These are phyloP conservation scores for Drosophila imparisetae DNA, from an alignment of 2,888 invertebrate genomes.

Conservation along the genomic window DNA sequence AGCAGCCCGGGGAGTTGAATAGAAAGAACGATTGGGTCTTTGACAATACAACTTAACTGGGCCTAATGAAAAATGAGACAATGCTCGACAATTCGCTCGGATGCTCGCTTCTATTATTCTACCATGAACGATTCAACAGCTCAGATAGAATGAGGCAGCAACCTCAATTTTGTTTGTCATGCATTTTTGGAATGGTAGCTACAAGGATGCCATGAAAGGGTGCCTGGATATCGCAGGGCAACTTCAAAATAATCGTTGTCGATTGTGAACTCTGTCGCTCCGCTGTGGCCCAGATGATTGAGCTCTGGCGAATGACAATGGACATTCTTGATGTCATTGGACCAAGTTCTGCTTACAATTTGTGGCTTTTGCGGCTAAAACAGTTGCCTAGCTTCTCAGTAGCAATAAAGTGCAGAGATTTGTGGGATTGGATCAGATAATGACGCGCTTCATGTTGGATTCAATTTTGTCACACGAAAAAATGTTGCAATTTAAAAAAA, in stretches of 20 bases:
- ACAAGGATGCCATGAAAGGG: slow-evolving; percentile 40
- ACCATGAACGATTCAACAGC: slow-evolving; percentile 57
- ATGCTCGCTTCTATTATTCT: slow-evolving; percentile 51
- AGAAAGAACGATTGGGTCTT: slow-evolving; percentile 31
- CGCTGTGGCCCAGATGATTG: background rate
- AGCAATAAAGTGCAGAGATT: background rate
- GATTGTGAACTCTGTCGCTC: background rate
- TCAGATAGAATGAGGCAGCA: slow-evolving; percentile 25
- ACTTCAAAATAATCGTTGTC: background rate
- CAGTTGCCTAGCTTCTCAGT: background rate
- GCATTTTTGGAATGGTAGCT: background rate
- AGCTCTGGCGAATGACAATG: background rate
- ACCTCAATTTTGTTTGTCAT: background rate
- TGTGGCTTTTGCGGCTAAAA: background rate
- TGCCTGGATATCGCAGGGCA: slow-evolving; percentile 85
- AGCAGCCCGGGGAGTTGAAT: background rate
- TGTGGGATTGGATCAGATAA: background rate
- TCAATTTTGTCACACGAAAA: background rate
- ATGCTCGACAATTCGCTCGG: background rate
- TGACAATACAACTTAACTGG: slow-evolving; percentile 31
- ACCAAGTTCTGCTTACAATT: background rate
- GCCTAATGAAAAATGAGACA: slow-evolving; percentile 1
- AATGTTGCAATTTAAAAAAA: background rate
- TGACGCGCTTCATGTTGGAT: background rate
- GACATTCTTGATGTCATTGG: background rate